Conservation (phyloP, 2,113 vertebrate genomes). For the Hemichromis elongatus region DNA sequence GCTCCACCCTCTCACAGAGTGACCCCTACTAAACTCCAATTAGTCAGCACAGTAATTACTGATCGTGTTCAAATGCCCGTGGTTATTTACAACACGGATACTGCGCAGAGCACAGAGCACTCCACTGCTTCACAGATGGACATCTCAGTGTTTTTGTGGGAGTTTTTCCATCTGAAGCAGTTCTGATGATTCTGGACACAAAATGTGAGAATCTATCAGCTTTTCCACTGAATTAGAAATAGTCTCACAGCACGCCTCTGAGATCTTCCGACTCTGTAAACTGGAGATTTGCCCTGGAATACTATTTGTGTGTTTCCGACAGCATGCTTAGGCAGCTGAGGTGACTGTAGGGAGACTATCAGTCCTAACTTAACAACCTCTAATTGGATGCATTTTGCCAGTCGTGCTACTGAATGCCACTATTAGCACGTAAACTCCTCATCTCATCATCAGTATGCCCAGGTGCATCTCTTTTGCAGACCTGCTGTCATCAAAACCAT, state of each 20-base stretch:
- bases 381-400: not conserved
- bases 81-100: not conserved
- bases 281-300: not conserved
- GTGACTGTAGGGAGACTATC: not conserved
- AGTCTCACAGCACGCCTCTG: not conserved
- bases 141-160: not conserved
- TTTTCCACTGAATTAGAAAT: not conserved
- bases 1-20: not conserved
- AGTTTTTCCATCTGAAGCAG: not conserved
- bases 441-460: not conserved
- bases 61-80: not conserved
- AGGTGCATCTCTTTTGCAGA: not conserved
- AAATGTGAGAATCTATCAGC: not conserved
- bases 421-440: not conserved
- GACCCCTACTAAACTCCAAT: not conserved
- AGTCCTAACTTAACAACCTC: not conserved
- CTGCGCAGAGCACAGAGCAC: not conserved
- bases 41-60: not conserved
- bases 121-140: not conserved
- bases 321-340: not conserved
- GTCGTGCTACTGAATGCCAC: not conserved
- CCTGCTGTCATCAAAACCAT: not conserved
- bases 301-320: not conserved
- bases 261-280: not conserved
- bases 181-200: not conserved